Evolutionary conservation across 2,113 vertebrate genomes (phyloP).

Genomic region (Macrotis lagotis): DNA sequence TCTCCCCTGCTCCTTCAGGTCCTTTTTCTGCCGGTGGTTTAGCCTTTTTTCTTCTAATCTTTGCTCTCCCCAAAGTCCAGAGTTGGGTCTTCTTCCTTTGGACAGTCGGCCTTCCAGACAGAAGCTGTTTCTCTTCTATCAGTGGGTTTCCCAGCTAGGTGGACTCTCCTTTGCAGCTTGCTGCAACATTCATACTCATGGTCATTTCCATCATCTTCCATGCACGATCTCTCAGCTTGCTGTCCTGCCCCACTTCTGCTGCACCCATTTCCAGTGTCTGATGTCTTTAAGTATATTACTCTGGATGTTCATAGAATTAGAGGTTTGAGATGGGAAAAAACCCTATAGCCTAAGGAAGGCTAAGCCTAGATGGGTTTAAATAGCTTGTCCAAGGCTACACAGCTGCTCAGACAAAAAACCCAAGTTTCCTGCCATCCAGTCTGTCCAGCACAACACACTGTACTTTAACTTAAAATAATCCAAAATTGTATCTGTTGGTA

Average conservation of each 20-base stretch:
- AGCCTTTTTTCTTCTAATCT: neutral
- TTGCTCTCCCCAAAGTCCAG: neutral
- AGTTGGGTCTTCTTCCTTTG: neutral
- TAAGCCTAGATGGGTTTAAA: neutral
- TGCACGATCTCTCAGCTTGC: neutral
- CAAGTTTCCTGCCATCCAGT: neutral
- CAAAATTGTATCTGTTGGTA: neutral
- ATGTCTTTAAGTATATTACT: rapidly evolving
- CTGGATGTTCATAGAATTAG: neutral
- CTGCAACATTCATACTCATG: neutral
- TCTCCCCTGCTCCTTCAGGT: neutral
- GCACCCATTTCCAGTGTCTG: neutral
- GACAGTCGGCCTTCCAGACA: neutral
- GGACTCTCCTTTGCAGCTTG: neutral
- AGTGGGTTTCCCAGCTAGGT: neutral
- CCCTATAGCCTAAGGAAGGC: neutral
- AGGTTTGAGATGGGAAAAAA: neutral
- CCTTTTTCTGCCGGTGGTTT: neutral
- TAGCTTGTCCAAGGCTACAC: rapidly evolving
- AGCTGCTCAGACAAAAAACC: neutral
- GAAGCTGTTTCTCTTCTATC: neutral
- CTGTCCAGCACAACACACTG: neutral
- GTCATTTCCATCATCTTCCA: neutral
- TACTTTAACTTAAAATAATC: neutral
- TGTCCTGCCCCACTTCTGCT: neutral